phyloP scores from a whole-genome alignment of 2,888 invertebrate species.

The Pemphredon lugubris region DNA sequence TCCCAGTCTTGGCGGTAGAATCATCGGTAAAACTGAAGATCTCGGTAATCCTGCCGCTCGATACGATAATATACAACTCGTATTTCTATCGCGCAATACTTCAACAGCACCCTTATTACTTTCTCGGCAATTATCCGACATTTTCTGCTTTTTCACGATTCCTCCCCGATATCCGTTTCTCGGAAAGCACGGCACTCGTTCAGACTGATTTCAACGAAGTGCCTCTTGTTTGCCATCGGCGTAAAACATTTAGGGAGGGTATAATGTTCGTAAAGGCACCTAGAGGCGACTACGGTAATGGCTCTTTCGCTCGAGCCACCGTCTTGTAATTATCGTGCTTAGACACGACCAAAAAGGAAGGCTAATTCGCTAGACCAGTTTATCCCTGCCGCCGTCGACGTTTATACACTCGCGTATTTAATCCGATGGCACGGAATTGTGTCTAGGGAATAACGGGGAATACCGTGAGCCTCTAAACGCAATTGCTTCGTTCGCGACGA shows the following conservation, averaged over 20 bases:
- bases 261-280: slow-evolving; percentile 34
- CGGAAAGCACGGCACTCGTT: not conserved
- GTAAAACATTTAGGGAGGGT: slow-evolving; percentile 46
- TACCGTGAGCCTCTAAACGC: not conserved
- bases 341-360: slow-evolving; percentile 18
- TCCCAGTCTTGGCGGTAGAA: too few relatives aligned
- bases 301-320: slow-evolving; percentile 37
- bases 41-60: too few relatives aligned
- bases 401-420: slow-evolving; percentile 11
- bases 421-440: not conserved
- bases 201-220: slow-evolving; percentile 35
- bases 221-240: slow-evolving; percentile 36
- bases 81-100: not conserved
- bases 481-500: not conserved
- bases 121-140: slow-evolving; percentile 24
- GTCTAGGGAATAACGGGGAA: not conserved
- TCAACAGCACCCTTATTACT: slow-evolving; percentile 8
- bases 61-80: too few relatives aligned
- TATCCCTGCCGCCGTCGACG: slow-evolving; percentile 26
- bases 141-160: slow-evolving; percentile 26
- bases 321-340: slow-evolving; percentile 45
- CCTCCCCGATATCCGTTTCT: slow-evolving; percentile 22
- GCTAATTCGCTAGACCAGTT: slow-evolving; percentile 44
- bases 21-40: too few relatives aligned
- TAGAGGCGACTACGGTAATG: slow-evolving; percentile 40